Conservation (phyloP, 2,888 invertebrate genomes). For the Strigamia crassipes region DNA sequence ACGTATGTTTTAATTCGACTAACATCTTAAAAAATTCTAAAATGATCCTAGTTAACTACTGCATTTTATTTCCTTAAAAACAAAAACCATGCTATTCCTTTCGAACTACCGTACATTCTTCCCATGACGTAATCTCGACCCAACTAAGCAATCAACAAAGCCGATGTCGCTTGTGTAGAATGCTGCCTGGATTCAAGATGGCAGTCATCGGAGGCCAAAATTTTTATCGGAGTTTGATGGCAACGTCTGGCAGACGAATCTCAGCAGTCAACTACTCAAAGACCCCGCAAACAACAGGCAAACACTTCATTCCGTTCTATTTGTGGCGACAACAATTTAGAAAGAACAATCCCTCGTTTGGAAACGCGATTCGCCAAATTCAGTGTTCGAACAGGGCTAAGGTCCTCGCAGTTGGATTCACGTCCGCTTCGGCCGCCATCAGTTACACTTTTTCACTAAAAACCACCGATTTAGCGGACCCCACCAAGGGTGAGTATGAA, state of each 20-base stretch:
- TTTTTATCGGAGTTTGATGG: slow-evolving; percentile 1
- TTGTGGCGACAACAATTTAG: background rate
- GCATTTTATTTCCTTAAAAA: too few species aligned
- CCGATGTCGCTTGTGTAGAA: background rate
- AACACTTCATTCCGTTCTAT: background rate
- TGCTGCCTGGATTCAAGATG: slow-evolving; percentile 26
- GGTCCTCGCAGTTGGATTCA: slow-evolving; percentile 25
- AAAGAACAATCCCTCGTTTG: background rate
- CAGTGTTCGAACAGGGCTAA: slow-evolving; percentile 31
- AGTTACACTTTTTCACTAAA: slow-evolving; percentile 32
- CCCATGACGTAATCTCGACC: background rate
- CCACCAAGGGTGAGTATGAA: background rate
- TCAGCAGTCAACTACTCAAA: background rate
- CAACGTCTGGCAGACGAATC: background rate
- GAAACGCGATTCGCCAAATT: background rate
- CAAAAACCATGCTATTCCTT: too few species aligned
- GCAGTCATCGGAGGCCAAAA: slow-evolving; percentile 19
- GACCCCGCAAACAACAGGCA: background rate
- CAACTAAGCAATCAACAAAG: background rate
- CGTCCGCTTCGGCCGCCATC: slow-evolving; percentile 33
- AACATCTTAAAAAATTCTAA: too few species aligned
- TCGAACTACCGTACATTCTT: background rate
- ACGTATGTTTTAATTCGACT: too few species aligned
- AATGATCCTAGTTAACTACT: too few species aligned
- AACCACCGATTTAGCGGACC: background rate